These are phyloP conservation scores for Scaptomyza hsui DNA, from an alignment of 1,140 invertebrate genomes.

Conservation along the genomic window DNA sequence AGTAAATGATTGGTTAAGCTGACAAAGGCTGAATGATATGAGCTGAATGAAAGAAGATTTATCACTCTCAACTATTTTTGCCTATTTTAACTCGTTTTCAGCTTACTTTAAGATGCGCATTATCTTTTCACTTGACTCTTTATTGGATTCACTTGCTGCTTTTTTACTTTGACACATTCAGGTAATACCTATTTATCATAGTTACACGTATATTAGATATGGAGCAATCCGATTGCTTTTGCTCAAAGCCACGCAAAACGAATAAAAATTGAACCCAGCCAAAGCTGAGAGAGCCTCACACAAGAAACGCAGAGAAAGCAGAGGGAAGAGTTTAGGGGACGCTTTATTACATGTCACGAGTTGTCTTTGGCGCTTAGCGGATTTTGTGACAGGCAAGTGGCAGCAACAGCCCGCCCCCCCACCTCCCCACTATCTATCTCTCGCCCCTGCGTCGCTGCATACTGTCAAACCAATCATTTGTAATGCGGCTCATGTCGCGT, in stretches of 20 bases:
- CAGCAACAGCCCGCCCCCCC: constrained; percentile 8
- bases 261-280: constrained; percentile 19
- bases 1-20: not conserved
- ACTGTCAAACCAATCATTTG: constrained; percentile 41
- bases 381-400: constrained; percentile 37
- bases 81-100: too few relatives aligned
- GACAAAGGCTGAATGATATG: too few relatives aligned
- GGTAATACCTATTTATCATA: constrained; percentile 2
- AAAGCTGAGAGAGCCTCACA: constrained; percentile 1
- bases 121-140: not conserved
- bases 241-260: not conserved
- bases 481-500: constrained; percentile 37
- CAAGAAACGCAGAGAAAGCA: not conserved
- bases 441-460: constrained; percentile 1
- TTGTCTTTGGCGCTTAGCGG: constrained; percentile 37
- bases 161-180: not conserved
- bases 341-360: constrained; percentile 22
- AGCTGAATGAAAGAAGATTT: too few relatives aligned
- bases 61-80: too few relatives aligned
- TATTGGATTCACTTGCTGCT: not conserved
- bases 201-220: not conserved
- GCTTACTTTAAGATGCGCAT: not conserved
- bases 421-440: not conserved
- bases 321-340: not conserved
- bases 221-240: not conserved